Percentiles rank a stretch among this genome's conserved stretches.
phyloP scores from a whole-genome alignment of 2,113 vertebrate species.

The Oryzias curvinotus region DNA sequence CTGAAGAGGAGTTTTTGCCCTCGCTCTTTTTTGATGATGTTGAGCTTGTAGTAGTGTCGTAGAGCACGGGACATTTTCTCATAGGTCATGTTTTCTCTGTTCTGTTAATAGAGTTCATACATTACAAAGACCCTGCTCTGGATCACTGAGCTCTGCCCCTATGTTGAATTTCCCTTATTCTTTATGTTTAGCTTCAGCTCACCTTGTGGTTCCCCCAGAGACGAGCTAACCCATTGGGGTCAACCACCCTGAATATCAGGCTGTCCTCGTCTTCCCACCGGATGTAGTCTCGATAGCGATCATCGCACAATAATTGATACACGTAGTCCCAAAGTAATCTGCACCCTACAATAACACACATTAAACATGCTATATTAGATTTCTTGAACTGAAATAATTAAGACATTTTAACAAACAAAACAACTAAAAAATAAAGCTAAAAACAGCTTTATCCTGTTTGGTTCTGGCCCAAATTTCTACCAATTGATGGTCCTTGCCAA shows the following conservation, averaged over 20 bases:
- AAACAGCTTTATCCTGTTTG: no score
- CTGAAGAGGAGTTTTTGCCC: slow-evolving; percentile 91
- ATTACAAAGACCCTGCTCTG: not conserved
- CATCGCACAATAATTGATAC: slow-evolving; percentile 85
- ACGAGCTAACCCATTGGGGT: slow-evolving; percentile 85
- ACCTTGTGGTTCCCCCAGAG: slow-evolving; percentile 97
- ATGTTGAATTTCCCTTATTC: not conserved
- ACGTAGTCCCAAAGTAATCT: slow-evolving; percentile 89
- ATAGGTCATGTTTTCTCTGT: slow-evolving; percentile 90
- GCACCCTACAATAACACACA: slow-evolving; percentile 75
- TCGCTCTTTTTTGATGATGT: slow-evolving; percentile 90
- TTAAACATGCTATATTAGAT: not conserved
- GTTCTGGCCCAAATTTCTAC: no score
- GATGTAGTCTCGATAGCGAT: slow-evolving; percentile 84
- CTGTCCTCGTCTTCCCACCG: slow-evolving; percentile 84
- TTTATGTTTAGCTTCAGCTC: not conserved
- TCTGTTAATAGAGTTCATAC: slow-evolving; percentile 68
- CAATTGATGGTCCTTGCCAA: no score
- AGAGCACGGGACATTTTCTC: slow-evolving; percentile 93
- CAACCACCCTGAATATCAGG: slow-evolving; percentile 84
- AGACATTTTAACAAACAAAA: no score
- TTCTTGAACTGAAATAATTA: rapidly evolving
- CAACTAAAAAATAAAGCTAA: no score
- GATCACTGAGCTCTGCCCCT: not conserved
- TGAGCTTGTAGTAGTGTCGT: slow-evolving; percentile 94